These are phyloP conservation scores for Xiphophorus couchianus DNA, from an alignment of 2,113 vertebrate genomes.

Conservation along the genomic window DNA sequence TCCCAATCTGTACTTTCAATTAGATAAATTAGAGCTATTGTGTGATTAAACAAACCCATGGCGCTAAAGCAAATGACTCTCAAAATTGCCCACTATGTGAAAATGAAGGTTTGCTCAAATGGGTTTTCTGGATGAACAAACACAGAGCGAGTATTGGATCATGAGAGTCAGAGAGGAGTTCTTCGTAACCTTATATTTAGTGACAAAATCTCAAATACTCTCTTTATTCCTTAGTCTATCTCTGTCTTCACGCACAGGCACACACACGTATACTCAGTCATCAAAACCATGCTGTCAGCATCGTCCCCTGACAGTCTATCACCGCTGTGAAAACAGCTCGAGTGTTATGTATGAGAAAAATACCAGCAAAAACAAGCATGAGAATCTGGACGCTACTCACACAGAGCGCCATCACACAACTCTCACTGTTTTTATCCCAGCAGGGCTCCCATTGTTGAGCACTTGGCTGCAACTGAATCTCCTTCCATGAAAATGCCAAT, in stretches of 20 bases:
- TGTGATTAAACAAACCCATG: constrained; percentile 48
- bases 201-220: constrained; percentile 64
- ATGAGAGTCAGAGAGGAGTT: constrained; percentile 51
- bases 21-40: constrained; percentile 40
- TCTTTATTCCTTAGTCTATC: constrained; percentile 13
- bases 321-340: constrained; percentile 64
- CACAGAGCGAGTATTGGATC: constrained; percentile 24
- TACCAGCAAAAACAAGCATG: constrained; percentile 56
- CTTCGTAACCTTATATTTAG: constrained; percentile 53
- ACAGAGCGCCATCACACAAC: constrained; percentile 29
- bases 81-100: constrained; percentile 44
- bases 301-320: constrained; percentile 73
- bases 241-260: constrained; percentile 38
- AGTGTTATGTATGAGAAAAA: constrained; percentile 71
- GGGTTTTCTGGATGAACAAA: constrained; percentile 46
- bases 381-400: constrained; percentile 54
- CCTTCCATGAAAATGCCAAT: constrained; percentile 26
- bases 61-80: constrained; percentile 33
- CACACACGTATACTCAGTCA: constrained; percentile 35
- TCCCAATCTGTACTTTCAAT: constrained; percentile 25
- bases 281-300: constrained; percentile 68
- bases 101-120: constrained; percentile 63
- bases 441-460: constrained; percentile 29
- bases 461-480: constrained; percentile 12
- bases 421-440: constrained; percentile 27